These are phyloP conservation scores for Cantharis rustica DNA, from an alignment of 2,888 invertebrate species.

Conservation along the genomic window DNA sequence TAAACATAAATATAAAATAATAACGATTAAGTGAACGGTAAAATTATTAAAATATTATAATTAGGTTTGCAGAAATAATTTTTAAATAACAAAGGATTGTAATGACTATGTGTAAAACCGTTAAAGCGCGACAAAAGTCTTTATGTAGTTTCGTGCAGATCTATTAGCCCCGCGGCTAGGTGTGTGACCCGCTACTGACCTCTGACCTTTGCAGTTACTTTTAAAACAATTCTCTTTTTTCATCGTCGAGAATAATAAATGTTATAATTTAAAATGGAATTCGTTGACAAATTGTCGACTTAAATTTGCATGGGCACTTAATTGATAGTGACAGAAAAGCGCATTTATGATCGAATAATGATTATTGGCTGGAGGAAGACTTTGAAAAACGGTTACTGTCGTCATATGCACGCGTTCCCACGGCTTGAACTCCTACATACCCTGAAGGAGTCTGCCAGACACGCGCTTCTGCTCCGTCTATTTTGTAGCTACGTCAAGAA, in stretches of 20 bases:
- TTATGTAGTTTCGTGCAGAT: constrained; percentile 33
- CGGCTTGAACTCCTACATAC: constrained; percentile 49
- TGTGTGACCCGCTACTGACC: constrained; percentile 37
- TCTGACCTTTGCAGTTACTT: constrained; percentile 28
- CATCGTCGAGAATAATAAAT: neutral
- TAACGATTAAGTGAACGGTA: neutral
- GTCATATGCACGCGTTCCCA: constrained; percentile 41
- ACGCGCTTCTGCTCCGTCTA: constrained; percentile 44
- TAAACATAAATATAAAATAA: neutral
- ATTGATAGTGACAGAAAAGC: neutral
- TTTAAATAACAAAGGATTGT: constrained; percentile 1
- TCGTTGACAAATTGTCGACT: constrained; percentile 11
- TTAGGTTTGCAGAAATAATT: neutral
- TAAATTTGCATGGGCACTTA: neutral
- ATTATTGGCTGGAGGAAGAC: constrained; percentile 20
- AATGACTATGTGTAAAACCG: constrained; percentile 1
- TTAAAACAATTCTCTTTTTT: constrained; percentile 8
- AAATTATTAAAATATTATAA: neutral
- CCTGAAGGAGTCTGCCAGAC: constrained; percentile 53
- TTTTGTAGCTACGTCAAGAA: constrained; percentile 29
- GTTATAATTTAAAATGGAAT: neutral
- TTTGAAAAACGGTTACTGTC: constrained; percentile 36
- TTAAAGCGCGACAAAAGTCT: constrained; percentile 25
- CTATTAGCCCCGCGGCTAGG: constrained; percentile 33
- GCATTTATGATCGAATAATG: neutral